These are phyloP conservation scores for Cheilosia variabilis DNA, from an alignment of 2,888 invertebrate genomes.

Conservation along the genomic window DNA sequence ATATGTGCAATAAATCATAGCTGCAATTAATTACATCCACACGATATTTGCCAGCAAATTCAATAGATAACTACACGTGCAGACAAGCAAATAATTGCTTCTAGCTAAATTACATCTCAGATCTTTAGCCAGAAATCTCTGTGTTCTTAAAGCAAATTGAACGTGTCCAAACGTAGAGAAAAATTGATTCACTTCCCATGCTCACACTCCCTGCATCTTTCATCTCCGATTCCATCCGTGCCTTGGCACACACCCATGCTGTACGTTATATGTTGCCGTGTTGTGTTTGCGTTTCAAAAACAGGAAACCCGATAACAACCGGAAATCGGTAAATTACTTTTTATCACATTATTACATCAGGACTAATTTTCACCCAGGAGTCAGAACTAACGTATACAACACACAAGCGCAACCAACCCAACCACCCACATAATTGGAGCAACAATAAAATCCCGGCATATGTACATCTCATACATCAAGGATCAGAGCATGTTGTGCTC, in stretches of 20 bases:
- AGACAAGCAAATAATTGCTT: constrained; percentile 71
- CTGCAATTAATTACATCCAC: constrained; percentile 61
- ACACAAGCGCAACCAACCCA: not conserved
- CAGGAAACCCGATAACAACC: constrained; percentile 67
- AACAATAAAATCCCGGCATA: constrained; percentile 54
- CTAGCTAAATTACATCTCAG: constrained; percentile 44
- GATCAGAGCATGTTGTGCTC: not conserved
- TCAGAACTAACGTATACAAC: not conserved
- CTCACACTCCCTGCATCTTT: not conserved
- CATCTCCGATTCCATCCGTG: not conserved
- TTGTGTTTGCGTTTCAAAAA: constrained; percentile 64
- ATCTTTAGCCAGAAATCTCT: constrained; percentile 25
- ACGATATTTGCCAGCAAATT: constrained; percentile 50
- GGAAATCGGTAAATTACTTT: constrained; percentile 73
- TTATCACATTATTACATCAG: constrained; percentile 70
- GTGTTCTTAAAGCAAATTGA: constrained; percentile 17
- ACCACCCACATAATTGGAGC: constrained; percentile 34
- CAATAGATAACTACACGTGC: constrained; percentile 70
- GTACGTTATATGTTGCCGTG: constrained; percentile 11
- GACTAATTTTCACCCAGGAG: constrained; percentile 56
- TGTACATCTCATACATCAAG: constrained; percentile 46
- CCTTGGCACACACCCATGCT: not conserved
- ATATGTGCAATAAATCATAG: constrained; percentile 49
- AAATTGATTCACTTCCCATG: constrained; percentile 51
- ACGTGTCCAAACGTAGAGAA: constrained; percentile 12